Conservation (phyloP, 92 coral and sea anemone species). For the Palythoa grandis region DNA sequence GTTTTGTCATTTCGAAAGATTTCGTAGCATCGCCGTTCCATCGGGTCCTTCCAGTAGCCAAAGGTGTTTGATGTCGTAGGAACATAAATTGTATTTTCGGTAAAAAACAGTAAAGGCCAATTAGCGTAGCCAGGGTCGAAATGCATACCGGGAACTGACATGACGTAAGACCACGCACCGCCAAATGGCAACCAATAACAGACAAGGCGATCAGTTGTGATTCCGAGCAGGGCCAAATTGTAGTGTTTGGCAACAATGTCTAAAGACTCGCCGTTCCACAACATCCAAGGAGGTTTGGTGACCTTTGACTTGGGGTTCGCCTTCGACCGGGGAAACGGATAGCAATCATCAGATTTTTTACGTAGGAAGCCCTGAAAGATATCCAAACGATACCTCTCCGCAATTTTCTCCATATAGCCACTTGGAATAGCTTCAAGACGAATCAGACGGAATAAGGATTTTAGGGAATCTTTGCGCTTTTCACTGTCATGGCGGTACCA, state of each 20-base stretch:
- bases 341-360: conserved; percentile 44
- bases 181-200: conserved; percentile 72
- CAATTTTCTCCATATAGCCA: conserved; percentile 55
- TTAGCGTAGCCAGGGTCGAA: conserved; percentile 50
- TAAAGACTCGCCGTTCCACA: conserved; percentile 50
- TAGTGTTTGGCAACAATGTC: conserved; percentile 52
- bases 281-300: conserved; percentile 42
- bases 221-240: conserved; percentile 64
- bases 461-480: conserved; percentile 50
- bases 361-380: conserved; percentile 48
- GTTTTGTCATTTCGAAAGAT: conserved; percentile 36
- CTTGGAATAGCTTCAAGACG: conserved; percentile 59
- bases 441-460: conserved; percentile 54
- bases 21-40: conserved; percentile 56
- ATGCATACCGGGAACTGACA: conserved; percentile 61
- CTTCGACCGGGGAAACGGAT: conserved; percentile 40
- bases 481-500: conserved; percentile 59
- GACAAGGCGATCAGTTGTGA: conserved; percentile 50
- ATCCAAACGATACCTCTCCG: conserved; percentile 40
- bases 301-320: conserved; percentile 26
- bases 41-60: conserved; percentile 60
- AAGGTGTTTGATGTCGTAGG: conserved; percentile 62
- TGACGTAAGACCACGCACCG: conserved; percentile 65
- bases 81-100: conserved; percentile 54
- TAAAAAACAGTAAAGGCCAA: conserved; percentile 54